Percentiles rank a stretch among this genome's conserved stretches.
These are phyloP conservation scores for Cephonodes hylas DNA, from an alignment of 2,888 invertebrate species.

Conservation along the genomic window DNA sequence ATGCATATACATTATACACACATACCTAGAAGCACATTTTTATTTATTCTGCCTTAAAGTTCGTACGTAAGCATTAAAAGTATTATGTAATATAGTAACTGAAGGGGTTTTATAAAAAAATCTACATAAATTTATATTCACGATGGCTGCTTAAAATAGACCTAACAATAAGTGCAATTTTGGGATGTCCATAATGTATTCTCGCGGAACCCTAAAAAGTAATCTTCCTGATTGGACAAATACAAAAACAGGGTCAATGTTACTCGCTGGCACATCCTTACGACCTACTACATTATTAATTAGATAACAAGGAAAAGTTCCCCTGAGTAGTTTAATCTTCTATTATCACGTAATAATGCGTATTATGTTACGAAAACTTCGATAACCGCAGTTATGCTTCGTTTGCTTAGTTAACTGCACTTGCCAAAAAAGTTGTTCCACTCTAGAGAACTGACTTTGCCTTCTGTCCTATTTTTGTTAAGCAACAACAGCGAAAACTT, in stretches of 20 bases:
- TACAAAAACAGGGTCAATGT: background rate
- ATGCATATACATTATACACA: too few relatives aligned
- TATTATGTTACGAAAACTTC: background rate
- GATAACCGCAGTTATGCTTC: background rate
- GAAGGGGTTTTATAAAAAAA: too few relatives aligned
- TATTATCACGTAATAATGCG: background rate
- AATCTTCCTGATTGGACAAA: background rate
- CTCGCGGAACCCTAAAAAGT: background rate
- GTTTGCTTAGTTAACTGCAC: background rate
- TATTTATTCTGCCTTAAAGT: too few relatives aligned
- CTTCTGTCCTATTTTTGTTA: background rate
- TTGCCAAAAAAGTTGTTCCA: background rate
- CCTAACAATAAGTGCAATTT: background rate
- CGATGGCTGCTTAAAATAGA: background rate
- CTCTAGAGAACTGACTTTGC: background rate
- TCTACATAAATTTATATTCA: too few relatives aligned
- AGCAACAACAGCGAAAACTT: background rate
- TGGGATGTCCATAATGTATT: background rate
- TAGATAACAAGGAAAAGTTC: background rate
- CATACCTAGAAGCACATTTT: too few relatives aligned
- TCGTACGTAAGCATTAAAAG: too few relatives aligned
- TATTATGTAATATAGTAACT: background rate
- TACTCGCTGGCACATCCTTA: background rate
- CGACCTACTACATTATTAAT: conserved; percentile 6
- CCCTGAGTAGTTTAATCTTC: background rate